phyloP scores from a whole-genome alignment of 2,888 invertebrate genomes.

The Cacoxenus indagator region DNA sequence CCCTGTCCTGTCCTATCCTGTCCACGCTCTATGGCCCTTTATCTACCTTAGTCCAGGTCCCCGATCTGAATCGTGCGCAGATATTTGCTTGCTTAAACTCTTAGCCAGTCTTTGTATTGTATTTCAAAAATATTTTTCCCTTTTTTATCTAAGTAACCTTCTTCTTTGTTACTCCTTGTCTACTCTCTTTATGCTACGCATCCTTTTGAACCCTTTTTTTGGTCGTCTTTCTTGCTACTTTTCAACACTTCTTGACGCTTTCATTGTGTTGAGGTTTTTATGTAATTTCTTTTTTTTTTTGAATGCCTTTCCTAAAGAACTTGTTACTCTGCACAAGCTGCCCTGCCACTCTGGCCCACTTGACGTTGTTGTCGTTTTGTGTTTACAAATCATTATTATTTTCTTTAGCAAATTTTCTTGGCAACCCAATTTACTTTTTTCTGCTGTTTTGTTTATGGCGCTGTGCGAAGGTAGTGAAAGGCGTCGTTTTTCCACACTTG shows the following conservation, averaged over 20 bases:
- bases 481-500: neutral
- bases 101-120: constrained; percentile 29
- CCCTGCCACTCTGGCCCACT: neutral
- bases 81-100: too few species aligned
- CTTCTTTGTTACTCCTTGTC: neutral
- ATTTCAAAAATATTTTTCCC: constrained; percentile 38
- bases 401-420: neutral
- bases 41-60: too few species aligned
- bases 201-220: constrained; percentile 2
- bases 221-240: neutral
- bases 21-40: too few species aligned
- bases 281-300: neutral
- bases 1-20: too few species aligned
- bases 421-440: too few species aligned
- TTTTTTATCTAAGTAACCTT: neutral
- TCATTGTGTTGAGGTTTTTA: neutral
- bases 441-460: neutral
- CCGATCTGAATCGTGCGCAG: too few species aligned
- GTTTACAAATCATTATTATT: constrained; percentile 62
- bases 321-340: neutral
- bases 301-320: neutral
- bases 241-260: neutral
- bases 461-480: neutral
- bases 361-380: constrained; percentile 41
- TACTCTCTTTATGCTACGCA: neutral